Percentiles rank a stretch among this genome's conserved stretches.
These are phyloP conservation scores for Cydia amplana DNA, from an alignment of 1,140 invertebrate genomes.

Conservation along the genomic window DNA sequence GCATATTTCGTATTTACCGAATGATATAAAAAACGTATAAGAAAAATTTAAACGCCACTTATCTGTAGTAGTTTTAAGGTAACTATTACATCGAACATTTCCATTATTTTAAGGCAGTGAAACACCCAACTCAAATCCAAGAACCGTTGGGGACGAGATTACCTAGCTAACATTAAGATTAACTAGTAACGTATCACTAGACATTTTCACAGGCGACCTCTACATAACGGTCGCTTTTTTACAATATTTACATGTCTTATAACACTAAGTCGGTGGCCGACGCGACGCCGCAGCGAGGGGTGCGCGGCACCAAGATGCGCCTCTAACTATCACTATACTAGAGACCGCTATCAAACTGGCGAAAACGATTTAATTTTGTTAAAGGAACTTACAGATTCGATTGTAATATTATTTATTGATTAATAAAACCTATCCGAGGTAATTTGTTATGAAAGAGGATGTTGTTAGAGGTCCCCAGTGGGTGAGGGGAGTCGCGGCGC, in stretches of 20 bases:
- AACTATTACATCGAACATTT: conserved; percentile 71
- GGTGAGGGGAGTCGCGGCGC: not conserved
- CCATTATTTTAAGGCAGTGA: conserved; percentile 78
- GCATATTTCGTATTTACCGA: conserved; percentile 44
- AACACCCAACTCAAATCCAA: conserved; percentile 77
- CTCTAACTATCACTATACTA: conserved; percentile 6
- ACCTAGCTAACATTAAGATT: conserved; percentile 78
- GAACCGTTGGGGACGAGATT: conserved; percentile 77
- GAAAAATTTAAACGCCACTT: conserved; percentile 70
- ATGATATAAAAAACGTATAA: conserved; percentile 61
- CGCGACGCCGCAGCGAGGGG: conserved; percentile 8
- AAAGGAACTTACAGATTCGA: conserved; percentile 2
- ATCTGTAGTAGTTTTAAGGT: conserved; percentile 70
- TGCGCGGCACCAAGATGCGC: not conserved
- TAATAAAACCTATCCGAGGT: not conserved
- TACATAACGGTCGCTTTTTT: conserved; percentile 72
- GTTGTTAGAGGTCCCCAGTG: conserved; percentile 3
- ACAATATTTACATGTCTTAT: conserved; percentile 78
- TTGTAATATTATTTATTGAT: not conserved
- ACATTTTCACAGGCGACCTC: conserved; percentile 75
- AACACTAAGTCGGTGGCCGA: conserved; percentile 56
- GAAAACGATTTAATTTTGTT: conserved; percentile 15
- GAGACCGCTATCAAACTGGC: not conserved
- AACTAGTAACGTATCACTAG: conserved; percentile 77
- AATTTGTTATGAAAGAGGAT: conserved; percentile 3